A percentile compares a stretch with the other conserved stretches of the same genome.
phyloP scores from a whole-genome alignment of 1,140 invertebrate species.

The Rhopalosiphum padi region DNA sequence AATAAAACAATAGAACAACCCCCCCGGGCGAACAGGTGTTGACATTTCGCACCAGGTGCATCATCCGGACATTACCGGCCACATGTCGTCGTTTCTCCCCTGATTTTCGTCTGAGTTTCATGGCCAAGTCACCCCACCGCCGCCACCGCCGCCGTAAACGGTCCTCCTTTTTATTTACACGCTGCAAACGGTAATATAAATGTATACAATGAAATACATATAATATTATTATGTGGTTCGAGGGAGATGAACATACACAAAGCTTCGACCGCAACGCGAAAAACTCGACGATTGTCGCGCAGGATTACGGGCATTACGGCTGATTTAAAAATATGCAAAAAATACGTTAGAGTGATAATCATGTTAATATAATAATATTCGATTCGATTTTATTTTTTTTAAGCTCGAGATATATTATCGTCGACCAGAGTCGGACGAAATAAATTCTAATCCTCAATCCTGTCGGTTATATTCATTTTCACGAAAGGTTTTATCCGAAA shows the following conservation, averaged over 20 bases:
- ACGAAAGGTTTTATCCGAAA: not conserved
- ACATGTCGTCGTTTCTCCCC: constrained; percentile 33
- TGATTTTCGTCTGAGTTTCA: constrained; percentile 28
- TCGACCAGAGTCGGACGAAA: not conserved
- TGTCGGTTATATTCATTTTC: not conserved
- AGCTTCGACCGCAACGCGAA: not conserved
- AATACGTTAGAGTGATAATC: not conserved
- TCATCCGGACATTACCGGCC: constrained; percentile 46
- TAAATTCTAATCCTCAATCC: not conserved
- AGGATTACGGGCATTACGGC: not conserved
- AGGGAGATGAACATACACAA: not conserved
- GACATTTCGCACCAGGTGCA: constrained; percentile 50
- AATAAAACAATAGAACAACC: constrained; percentile 49
- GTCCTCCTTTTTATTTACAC: not conserved
- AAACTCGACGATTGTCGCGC: not conserved
- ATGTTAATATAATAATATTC: too few relatives aligned
- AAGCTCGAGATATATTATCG: too few relatives aligned
- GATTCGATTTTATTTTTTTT: not conserved
- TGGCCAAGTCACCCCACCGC: not conserved
- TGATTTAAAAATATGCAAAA: not conserved
- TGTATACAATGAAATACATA: not conserved
- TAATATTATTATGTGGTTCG: not conserved
- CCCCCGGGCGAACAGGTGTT: constrained; percentile 45
- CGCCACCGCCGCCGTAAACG: too few relatives aligned
- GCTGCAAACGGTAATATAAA: not conserved